phyloP scores from a whole-genome alignment of 2,888 invertebrate species.

The Schizaphis graminum region DNA sequence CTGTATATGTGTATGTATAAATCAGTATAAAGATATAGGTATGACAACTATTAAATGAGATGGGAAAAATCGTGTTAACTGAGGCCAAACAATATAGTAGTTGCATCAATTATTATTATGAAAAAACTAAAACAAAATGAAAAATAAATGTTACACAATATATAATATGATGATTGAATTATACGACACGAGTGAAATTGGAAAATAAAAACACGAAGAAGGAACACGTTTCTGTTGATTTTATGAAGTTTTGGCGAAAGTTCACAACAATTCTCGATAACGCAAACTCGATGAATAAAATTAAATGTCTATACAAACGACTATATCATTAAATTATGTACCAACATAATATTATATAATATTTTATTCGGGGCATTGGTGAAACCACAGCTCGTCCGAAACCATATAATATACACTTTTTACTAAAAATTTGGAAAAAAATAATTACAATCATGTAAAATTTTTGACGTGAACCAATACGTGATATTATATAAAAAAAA shows the following conservation, averaged over 20 bases:
- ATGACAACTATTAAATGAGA: no score
- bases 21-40: no score
- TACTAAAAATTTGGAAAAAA: background rate
- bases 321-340: background rate
- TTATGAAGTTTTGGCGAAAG: background rate
- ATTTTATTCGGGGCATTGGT: background rate
- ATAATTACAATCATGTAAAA: background rate
- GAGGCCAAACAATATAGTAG: background rate
- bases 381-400: background rate
- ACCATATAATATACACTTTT: background rate
- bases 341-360: background rate
- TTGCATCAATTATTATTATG: background rate
- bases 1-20: background rate
- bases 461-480: background rate
- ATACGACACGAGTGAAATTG: constrained; percentile 6
- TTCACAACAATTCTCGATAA: background rate
- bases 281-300: background rate
- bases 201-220: constrained; percentile 10
- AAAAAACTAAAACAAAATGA: background rate
- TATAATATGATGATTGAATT: background rate
- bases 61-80: no score
- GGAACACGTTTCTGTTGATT: no score
- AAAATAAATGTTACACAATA: background rate
- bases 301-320: background rate
- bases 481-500: background rate